Percentiles rank a stretch among this genome's conserved stretches.
phyloP scores from a whole-genome alignment of 35 echinoderm and acorn worm genomes.

The Apostichopus japonicus region DNA sequence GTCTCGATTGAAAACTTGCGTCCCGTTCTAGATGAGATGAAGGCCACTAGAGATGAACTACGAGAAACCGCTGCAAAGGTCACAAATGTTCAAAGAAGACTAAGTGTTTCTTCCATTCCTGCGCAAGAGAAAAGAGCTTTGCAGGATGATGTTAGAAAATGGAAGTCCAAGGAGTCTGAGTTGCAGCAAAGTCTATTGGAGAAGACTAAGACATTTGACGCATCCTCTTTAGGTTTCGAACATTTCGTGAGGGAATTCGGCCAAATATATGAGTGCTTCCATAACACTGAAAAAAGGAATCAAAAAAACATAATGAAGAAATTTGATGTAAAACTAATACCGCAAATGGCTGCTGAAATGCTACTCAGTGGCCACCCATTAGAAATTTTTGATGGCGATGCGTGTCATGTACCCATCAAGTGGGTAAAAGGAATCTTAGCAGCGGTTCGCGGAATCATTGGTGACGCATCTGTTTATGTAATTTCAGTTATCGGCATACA shows the following conservation, averaged over 20 bases:
- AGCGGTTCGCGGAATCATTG: neutral
- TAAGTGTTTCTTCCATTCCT: too few relatives aligned
- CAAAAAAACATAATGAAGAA: neutral
- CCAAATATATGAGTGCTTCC: constrained; percentile 50
- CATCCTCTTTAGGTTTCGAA: neutral
- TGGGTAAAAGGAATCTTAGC: constrained; percentile 47
- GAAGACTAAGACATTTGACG: constrained; percentile 7
- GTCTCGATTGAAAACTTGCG: neutral
- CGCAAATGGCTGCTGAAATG: constrained; percentile 40
- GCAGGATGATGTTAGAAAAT: neutral
- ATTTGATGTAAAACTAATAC: neutral
- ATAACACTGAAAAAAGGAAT: neutral
- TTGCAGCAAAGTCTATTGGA: neutral
- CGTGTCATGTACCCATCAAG: neutral
- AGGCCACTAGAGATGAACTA: neutral
- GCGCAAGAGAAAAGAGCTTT: neutral
- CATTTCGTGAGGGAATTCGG: constrained; percentile 41
- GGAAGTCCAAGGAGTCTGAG: neutral
- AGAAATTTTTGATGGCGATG: constrained; percentile 62
- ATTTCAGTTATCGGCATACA: constrained; percentile 52
- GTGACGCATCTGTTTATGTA: constrained; percentile 19
- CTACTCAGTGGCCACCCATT: constrained; percentile 41
- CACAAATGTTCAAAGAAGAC: neutral
- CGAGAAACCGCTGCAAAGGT: neutral
- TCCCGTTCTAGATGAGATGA: neutral